Conservation (phyloP, 2,113 vertebrate species). For the Sceloporus tristichus region DNA sequence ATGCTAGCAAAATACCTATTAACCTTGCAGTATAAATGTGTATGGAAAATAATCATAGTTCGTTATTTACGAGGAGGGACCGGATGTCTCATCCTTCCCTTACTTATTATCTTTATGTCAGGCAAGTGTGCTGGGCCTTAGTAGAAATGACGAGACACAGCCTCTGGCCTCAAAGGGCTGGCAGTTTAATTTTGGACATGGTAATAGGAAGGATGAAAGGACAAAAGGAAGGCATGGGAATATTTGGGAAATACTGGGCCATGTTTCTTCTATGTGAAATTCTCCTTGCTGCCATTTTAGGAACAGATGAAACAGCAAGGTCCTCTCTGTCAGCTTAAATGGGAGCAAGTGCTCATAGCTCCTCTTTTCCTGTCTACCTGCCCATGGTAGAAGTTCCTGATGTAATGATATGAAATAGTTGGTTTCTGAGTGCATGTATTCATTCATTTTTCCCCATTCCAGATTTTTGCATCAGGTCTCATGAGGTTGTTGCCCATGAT, state of each 20-base stretch:
- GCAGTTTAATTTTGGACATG: conserved; percentile 28
- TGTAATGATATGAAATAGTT: background rate
- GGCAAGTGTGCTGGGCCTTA: conserved; percentile 13
- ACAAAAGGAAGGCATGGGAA: background rate
- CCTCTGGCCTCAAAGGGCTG: conserved; percentile 25
- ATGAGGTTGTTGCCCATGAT: background rate
- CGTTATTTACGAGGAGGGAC: conserved; percentile 50
- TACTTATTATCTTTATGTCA: conserved; percentile 47
- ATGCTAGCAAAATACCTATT: conserved; percentile 43
- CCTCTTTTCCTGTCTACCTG: background rate
- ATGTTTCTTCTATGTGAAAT: background rate
- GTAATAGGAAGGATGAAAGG: conserved; percentile 13
- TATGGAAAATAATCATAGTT: conserved; percentile 58
- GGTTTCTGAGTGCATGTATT: background rate
- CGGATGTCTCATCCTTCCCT: conserved; percentile 34
- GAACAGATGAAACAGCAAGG: background rate
- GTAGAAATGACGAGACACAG: conserved; percentile 40
- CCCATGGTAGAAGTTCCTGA: no score
- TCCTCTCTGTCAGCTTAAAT: background rate
- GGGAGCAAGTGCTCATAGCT: background rate
- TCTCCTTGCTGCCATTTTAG: background rate
- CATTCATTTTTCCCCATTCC: background rate
- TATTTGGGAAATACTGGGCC: background rate
- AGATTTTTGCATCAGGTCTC: background rate
- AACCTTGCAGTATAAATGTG: conserved; percentile 45